phyloP scores from a whole-genome alignment of 2,888 invertebrate genomes.

The Elysia crispata region DNA sequence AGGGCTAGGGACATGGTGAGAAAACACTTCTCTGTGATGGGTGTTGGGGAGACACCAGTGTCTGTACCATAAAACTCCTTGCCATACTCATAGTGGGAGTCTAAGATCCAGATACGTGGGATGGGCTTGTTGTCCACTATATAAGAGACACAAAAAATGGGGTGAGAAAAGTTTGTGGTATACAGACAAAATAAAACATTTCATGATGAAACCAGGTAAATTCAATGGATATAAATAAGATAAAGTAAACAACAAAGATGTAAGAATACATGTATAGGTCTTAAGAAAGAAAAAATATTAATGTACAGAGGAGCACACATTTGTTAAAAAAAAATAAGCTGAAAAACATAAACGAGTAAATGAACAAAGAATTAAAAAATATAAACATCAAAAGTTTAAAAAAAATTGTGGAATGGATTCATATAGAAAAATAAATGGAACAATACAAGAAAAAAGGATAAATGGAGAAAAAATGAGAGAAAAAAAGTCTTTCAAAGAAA shows the following conservation, averaged over 20 bases:
- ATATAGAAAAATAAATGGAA: too few species aligned
- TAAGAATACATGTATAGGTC: background rate
- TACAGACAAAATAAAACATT: background rate
- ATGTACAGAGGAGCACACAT: too few species aligned
- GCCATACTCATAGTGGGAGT: conserved; percentile 72
- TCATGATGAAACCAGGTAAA: background rate
- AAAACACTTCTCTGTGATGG: conserved; percentile 75
- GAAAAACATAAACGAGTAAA: too few species aligned
- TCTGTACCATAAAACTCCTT: conserved; percentile 76
- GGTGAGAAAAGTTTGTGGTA: background rate
- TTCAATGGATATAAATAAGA: background rate
- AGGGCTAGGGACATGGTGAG: conserved; percentile 75
- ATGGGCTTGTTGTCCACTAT: conserved; percentile 66
- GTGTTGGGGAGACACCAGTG: conserved; percentile 71
- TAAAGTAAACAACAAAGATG: background rate
- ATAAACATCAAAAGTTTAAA: too few species aligned
- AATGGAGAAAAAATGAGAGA: too few species aligned
- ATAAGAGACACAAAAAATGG: background rate
- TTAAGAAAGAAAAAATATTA: too few species aligned
- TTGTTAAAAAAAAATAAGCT: too few species aligned
- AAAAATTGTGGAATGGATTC: too few species aligned
- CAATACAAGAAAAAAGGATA: too few species aligned
- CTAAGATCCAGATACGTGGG: conserved; percentile 74
- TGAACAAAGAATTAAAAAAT: too few species aligned
- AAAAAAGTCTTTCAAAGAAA: too few species aligned